These are phyloP conservation scores for Dufourea novaeangliae DNA, from an alignment of 1,140 invertebrate species.

Conservation along the genomic window DNA sequence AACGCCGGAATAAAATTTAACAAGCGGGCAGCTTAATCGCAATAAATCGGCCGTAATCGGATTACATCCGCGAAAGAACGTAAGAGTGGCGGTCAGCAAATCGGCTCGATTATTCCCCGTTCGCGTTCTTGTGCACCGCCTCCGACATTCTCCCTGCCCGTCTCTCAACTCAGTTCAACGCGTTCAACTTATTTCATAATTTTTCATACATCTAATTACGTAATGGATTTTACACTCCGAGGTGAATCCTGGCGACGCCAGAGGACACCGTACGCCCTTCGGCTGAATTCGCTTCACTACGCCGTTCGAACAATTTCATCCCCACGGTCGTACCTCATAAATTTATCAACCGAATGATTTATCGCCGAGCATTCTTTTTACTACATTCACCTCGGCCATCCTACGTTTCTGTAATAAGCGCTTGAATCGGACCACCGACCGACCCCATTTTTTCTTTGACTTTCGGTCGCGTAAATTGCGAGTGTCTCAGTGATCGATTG, in stretches of 20 bases:
- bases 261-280: not conserved
- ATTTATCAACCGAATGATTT: slow-evolving; percentile 51
- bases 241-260: not conserved
- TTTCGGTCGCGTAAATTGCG: not conserved
- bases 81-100: not conserved
- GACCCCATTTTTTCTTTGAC: not conserved
- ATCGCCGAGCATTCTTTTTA: slow-evolving; percentile 36
- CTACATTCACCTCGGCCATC: slow-evolving; percentile 25
- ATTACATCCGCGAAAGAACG: slow-evolving; percentile 2
- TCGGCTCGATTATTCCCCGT: not conserved
- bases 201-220: slow-evolving; percentile 31
- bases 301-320: slow-evolving; percentile 29
- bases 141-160: too few species aligned
- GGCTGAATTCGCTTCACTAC: not conserved
- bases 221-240: slow-evolving; percentile 40
- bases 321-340: slow-evolving; percentile 5
- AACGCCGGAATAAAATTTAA: not conserved
- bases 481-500: slow-evolving; percentile 17
- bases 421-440: not conserved
- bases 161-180: not conserved
- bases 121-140: not conserved
- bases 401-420: not conserved
- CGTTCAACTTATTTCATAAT: slow-evolving; percentile 14
- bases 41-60: slow-evolving; percentile 24
- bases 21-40: not conserved